A percentile compares a stretch with the other conserved stretches of the same genome.
phyloP scores from a whole-genome alignment of 2,888 invertebrate species.

The Lasioglossum zephyrum region DNA sequence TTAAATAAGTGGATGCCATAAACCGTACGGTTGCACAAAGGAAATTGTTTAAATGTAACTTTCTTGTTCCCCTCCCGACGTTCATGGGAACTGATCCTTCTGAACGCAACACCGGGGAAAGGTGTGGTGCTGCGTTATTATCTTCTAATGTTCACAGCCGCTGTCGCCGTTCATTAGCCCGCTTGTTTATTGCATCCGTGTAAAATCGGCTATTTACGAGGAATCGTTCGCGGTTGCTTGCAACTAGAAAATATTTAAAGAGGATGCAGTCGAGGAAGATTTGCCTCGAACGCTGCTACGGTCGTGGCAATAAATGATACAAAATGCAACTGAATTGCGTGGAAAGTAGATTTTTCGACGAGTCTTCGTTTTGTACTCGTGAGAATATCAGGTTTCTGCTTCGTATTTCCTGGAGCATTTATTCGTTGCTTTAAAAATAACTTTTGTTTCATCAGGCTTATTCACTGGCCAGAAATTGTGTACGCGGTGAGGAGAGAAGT shows the following conservation, averaged over 20 bases:
- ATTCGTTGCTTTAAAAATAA: not conserved
- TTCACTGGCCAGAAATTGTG: too few species aligned
- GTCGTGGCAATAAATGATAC: not conserved
- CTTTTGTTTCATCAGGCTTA: too few species aligned
- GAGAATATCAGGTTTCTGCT: not conserved
- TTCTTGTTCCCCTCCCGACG: not conserved
- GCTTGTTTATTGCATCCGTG: conserved; percentile 41
- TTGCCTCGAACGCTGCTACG: not conserved
- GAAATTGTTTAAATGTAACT: conserved; percentile 1
- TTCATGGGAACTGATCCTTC: conserved; percentile 5
- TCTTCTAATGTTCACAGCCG: conserved; percentile 35
- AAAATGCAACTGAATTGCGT: not conserved
- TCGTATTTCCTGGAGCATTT: not conserved
- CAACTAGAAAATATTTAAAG: not conserved
- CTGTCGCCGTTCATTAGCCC: conserved; percentile 47
- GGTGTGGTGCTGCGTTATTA: conserved; percentile 54
- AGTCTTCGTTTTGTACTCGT: not conserved
- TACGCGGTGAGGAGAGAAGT: too few species aligned
- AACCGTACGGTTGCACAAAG: not conserved
- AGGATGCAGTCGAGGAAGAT: not conserved
- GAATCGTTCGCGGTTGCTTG: conserved; percentile 33
- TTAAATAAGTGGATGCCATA: not conserved
- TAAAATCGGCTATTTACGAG: conserved; percentile 46
- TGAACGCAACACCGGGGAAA: conserved; percentile 21
- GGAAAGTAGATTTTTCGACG: not conserved